Evolutionary conservation across 2,888 invertebrate species (phyloP), one percentile per base, ranked within the genome.

Genomic region (Exocentrus adspersus): DNA sequence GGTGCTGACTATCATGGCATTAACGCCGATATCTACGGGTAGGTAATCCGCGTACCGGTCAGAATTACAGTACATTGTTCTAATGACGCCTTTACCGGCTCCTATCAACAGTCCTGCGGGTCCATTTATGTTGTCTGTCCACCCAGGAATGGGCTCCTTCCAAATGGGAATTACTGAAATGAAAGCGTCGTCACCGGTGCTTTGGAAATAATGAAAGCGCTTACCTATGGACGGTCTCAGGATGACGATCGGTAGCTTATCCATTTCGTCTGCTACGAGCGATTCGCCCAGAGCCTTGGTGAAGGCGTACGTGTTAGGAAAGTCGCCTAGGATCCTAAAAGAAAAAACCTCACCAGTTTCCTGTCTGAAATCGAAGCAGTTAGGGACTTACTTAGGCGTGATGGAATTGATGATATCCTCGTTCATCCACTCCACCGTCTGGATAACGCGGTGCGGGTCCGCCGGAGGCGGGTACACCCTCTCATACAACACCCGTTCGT

Each of bases 41-140:
- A 93, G 77, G 69, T 88, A 92, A 80, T 72, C 57, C 1, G 57
- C 57, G 19, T 57, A 57, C 32, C 46, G 45, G 12, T 88, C 87
- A 4, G 90, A 87, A 67, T 92, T 89, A 75, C 93, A 93, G 79
- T 92, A 91, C 92, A 95, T 93, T 0, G 92, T 89, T 12, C 94
- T 86, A 65, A 96, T 87, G 0, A 96, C 92, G 0, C 96, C 96
- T 79, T 95, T 95, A 7, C 95, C 94, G 5, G 93, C 93, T 2
- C 90, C 90, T 56, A 90, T 92, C 2, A 95, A 83, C 1, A 94
- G 84, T 5, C 95, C 95, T 0, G 92, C 91, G 0, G 96, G 95
- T n/a, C 96, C 96, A 77, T 96, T 96, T 59, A 94, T 91, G 76
- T 96, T 97, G 80, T 97, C 96, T 0, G 95, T 94, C 96, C 96